Conservation (phyloP, 2,888 invertebrate genomes). For the Dryobotodes eremita region DNA sequence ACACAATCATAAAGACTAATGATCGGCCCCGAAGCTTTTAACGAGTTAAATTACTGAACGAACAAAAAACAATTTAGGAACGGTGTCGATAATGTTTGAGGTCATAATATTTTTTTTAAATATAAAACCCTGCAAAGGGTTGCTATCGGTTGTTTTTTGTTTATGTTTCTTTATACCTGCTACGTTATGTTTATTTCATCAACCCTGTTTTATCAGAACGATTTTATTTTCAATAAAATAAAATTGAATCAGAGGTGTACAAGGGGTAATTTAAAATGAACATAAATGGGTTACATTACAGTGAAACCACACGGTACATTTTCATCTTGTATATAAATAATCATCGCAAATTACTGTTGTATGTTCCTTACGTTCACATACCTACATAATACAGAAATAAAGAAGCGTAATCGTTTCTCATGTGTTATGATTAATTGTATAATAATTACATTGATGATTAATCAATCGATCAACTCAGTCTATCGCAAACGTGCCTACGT, state of each 20-base stretch:
- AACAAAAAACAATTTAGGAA: conserved; percentile 56
- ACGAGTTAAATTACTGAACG: conserved; percentile 51
- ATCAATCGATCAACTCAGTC: not conserved
- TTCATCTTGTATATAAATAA: not conserved
- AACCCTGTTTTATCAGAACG: conserved; percentile 15
- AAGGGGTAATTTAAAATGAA: conserved; percentile 21
- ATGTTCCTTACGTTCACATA: not conserved
- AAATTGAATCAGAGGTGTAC: conserved; percentile 20
- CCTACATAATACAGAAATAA: not conserved
- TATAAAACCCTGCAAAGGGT: conserved; percentile 28
- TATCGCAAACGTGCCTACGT: not conserved
- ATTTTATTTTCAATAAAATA: conserved; percentile 35
- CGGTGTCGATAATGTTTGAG: conserved; percentile 34
- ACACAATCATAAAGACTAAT: conserved; percentile 58
- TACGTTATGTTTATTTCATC: conserved; percentile 38
- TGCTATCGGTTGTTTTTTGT: conserved; percentile 27
- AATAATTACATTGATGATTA: not conserved
- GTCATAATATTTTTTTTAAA: conserved; percentile 40
- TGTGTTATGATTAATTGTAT: too few relatives aligned
- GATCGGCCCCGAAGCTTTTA: conserved; percentile 51
- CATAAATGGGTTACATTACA: conserved; percentile 1
- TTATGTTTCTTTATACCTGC: conserved; percentile 13
- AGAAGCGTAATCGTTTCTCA: not conserved
- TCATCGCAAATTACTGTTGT: not conserved
- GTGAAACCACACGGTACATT: not conserved